phyloP scores from a whole-genome alignment of 1,140 invertebrate species.

The Zaprionus davidi region DNA sequence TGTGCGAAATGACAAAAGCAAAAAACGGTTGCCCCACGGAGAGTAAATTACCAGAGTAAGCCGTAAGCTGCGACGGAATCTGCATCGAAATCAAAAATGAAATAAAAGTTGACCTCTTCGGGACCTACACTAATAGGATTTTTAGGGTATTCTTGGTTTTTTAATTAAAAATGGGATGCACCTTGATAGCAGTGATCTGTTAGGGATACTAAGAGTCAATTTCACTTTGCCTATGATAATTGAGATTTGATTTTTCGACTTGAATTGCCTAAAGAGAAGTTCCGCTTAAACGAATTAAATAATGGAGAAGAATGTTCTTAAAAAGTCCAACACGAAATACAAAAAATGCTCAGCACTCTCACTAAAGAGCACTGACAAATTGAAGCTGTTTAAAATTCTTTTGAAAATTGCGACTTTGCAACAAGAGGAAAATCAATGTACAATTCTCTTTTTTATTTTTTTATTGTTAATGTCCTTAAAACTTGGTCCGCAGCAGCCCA shows the following conservation, averaged over 20 bases:
- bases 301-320: slow-evolving; percentile 18
- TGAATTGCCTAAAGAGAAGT: background rate
- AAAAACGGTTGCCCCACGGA: slow-evolving; percentile 24
- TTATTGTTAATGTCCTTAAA: slow-evolving; percentile 17
- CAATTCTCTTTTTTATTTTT: slow-evolving; percentile 18
- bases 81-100: slow-evolving; percentile 27
- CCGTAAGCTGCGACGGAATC: slow-evolving; percentile 9
- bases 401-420: slow-evolving; percentile 10
- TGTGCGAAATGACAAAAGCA: slow-evolving; percentile 63
- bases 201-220: slow-evolving; percentile 8
- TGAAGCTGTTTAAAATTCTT: slow-evolving; percentile 38
- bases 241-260: slow-evolving; percentile 7
- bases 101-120: slow-evolving; percentile 29
- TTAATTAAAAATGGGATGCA: slow-evolving; percentile 55
- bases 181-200: slow-evolving; percentile 15
- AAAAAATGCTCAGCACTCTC: background rate
- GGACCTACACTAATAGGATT: slow-evolving; percentile 42
- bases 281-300: slow-evolving; percentile 25
- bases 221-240: slow-evolving; percentile 7
- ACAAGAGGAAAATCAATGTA: slow-evolving; percentile 38
- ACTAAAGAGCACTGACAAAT: slow-evolving; percentile 16
- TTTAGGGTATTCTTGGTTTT: slow-evolving; percentile 30
- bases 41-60: slow-evolving; percentile 14
- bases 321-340: slow-evolving; percentile 9
- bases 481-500: slow-evolving; percentile 1